Evolutionary conservation across 2,888 invertebrate species (phyloP).

Genomic region (Philonicus albiceps): DNA sequence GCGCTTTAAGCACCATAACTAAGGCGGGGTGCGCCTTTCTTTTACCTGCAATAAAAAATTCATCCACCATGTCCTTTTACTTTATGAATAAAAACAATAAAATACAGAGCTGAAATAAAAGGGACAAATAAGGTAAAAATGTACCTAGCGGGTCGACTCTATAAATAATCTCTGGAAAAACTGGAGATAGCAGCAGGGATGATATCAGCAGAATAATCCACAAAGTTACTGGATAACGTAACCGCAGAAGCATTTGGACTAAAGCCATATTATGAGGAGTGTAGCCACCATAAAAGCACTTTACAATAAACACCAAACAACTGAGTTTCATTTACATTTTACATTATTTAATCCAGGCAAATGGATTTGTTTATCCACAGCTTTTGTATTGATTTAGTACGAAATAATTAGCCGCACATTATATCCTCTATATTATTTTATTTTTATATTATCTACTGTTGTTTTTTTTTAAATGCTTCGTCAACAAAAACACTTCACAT

Average conservation of each 20-base stretch:
- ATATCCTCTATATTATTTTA: background rate
- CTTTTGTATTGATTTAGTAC: background rate
- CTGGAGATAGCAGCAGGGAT: slow-evolving; percentile 58
- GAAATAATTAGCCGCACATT: background rate
- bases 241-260: slow-evolving; percentile 32
- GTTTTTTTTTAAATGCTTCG: background rate
- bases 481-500: background rate
- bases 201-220: slow-evolving; percentile 56
- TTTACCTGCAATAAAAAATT: slow-evolving; percentile 16
- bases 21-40: background rate
- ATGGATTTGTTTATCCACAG: background rate
- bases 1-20: background rate
- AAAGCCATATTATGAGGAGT: slow-evolving; percentile 36
- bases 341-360: background rate
- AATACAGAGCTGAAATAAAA: background rate
- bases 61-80: background rate
- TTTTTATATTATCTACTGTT: background rate
- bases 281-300: slow-evolving; percentile 38
- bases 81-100: background rate
- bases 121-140: background rate
- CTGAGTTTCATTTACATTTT: background rate
- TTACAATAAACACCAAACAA: slow-evolving; percentile 26
- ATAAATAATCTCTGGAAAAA: slow-evolving; percentile 61
- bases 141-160: slow-evolving; percentile 63
- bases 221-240: slow-evolving; percentile 38